Conservation (phyloP, 2,888 invertebrate species). For the Altica lythri region DNA sequence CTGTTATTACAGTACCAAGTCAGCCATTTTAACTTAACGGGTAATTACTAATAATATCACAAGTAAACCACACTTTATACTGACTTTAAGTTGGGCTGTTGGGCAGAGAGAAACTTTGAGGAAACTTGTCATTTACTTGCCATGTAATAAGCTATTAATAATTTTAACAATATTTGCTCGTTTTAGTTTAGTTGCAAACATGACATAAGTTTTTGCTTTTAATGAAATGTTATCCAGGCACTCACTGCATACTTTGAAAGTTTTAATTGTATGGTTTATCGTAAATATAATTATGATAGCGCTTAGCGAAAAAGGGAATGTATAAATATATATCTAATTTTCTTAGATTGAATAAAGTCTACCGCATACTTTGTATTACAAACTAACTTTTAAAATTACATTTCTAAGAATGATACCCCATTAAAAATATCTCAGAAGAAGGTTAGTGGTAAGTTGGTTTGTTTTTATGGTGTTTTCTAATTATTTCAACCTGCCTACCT, state of each 20-base stretch:
- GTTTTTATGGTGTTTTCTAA: no score
- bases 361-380: no score
- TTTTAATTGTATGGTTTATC: not conserved
- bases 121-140: constrained; percentile 22
- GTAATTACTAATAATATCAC: constrained; percentile 17
- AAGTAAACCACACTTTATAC: constrained; percentile 13
- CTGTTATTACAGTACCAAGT: not conserved
- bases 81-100: constrained; percentile 1
- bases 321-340: no score
- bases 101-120: constrained; percentile 8
- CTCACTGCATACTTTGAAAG: not conserved
- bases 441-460: no score
- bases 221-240: not conserved
- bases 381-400: no score
- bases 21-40: constrained; percentile 5
- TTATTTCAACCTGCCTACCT: no score
- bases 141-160: constrained; percentile 16
- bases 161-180: constrained; percentile 6
- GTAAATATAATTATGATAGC: not conserved
- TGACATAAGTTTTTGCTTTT: not conserved
- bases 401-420: no score
- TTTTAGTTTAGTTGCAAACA: not conserved
- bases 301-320: not conserved
- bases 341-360: no score
- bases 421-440: no score